Evolutionary conservation across 2,888 invertebrate species (phyloP).

Genomic region (Seira musarum): DNA sequence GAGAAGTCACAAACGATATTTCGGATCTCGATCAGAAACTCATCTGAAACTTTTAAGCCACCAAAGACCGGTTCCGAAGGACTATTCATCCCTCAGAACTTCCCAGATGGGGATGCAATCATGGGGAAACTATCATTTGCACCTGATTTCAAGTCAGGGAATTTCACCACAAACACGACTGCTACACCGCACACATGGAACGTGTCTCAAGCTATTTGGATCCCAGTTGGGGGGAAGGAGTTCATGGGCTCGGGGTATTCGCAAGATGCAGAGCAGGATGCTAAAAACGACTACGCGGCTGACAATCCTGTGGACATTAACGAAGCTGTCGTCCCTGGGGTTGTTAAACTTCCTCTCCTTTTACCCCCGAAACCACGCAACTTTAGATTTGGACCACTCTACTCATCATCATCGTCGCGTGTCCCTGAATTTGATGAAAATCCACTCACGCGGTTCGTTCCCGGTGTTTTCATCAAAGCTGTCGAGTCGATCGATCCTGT

Average conservation of each 20-base stretch:
- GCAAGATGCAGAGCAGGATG: not conserved
- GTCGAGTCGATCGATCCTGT: conserved; percentile 10
- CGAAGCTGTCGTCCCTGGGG: not conserved
- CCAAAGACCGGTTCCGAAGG: not conserved
- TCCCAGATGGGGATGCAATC: conserved; percentile 19
- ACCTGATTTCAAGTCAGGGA: not conserved
- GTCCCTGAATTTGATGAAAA: not conserved
- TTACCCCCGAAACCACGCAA: not conserved
- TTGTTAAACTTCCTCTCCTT: not conserved
- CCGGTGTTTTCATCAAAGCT: conserved; percentile 3
- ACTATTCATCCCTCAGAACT: not conserved
- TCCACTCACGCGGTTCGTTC: too few relatives aligned
- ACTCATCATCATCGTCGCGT: not conserved
- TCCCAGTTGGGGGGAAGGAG: conserved; percentile 9
- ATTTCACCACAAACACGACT: not conserved
- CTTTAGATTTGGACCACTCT: conserved; percentile 5
- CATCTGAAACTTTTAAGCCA: not conserved
- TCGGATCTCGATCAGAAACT: too few relatives aligned
- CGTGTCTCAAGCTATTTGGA: conserved; percentile 11
- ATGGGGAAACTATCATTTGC: not conserved
- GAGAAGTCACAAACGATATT: not conserved
- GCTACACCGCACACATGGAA: conserved; percentile 20
- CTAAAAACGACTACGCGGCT: not conserved
- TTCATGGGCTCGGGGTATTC: not conserved
- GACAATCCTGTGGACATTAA: not conserved